Conservation (phyloP, 35 echinoderm and acorn worm genomes). For the Ptychodera flava region DNA sequence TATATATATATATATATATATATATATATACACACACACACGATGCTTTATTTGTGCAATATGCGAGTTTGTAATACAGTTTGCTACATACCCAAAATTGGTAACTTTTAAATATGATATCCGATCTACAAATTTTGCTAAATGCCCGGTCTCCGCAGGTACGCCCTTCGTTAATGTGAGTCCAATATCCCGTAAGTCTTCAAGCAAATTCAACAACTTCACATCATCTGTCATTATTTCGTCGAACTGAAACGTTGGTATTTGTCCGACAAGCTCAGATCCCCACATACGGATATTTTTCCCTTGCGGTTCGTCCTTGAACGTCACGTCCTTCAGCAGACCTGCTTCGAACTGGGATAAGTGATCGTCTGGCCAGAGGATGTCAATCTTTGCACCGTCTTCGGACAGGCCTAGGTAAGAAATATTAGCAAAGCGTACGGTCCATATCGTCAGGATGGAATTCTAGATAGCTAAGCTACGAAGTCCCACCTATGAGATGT, state of each 20-base stretch:
- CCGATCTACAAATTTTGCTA: background rate
- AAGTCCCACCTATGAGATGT: too few relatives aligned
- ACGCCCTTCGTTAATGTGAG: background rate
- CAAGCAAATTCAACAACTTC: background rate
- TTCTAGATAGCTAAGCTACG: too few relatives aligned
- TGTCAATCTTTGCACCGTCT: background rate
- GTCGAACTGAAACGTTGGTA: background rate
- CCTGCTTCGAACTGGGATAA: background rate
- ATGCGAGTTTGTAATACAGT: background rate
- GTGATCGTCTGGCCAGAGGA: background rate
- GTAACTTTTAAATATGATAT: background rate
- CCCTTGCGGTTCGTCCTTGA: background rate
- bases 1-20: slow-evolving; percentile 3
- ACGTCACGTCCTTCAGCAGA: background rate
- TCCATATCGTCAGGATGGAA: too few relatives aligned
- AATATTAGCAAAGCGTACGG: too few relatives aligned
- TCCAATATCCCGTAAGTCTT: background rate
- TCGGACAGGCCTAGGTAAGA: too few relatives aligned
- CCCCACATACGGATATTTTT: background rate
- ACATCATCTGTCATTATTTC: background rate
- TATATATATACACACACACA: background rate
- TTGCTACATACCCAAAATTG: background rate
- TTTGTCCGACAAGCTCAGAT: background rate
- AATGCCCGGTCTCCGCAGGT: background rate
- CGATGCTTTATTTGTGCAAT: background rate